These are phyloP conservation scores for Lontra canadensis DNA, from an alignment of 2,113 vertebrate species.

Conservation along the genomic window DNA sequence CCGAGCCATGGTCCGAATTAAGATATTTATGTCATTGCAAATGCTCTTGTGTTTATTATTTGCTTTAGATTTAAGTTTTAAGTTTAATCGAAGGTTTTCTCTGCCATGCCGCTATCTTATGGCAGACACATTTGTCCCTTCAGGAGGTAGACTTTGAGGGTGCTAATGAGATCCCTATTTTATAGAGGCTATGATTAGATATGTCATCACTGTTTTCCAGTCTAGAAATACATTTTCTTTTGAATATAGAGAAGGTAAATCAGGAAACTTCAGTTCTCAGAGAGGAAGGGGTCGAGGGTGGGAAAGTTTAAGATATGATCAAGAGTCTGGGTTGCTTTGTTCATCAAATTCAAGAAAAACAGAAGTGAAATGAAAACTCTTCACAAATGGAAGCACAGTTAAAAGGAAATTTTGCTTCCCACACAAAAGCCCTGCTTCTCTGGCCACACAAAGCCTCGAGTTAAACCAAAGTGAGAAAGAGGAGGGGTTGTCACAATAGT, in stretches of 20 bases:
- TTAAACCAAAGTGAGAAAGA: background rate
- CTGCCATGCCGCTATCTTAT: background rate
- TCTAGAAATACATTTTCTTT: background rate
- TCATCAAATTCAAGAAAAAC: background rate
- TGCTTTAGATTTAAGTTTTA: background rate
- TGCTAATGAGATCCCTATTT: conserved; percentile 10
- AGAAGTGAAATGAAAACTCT: background rate
- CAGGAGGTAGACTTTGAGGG: background rate
- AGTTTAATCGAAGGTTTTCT: background rate
- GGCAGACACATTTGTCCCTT: background rate
- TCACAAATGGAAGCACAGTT: background rate
- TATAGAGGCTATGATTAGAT: background rate
- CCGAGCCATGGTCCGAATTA: background rate
- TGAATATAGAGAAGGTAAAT: conserved; percentile 45
- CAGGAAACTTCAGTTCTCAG: background rate
- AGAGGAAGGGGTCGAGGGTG: background rate
- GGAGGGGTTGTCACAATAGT: background rate
- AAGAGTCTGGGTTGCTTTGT: background rate
- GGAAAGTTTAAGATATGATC: background rate
- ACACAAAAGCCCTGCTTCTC: background rate
- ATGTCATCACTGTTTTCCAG: background rate
- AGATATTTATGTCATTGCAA: background rate
- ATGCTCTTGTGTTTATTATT: background rate
- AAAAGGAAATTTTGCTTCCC: background rate
- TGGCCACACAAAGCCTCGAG: background rate